Evolutionary conservation across 2,113 vertebrate genomes (phyloP).

Genomic region (Salvelinus namaycush): DNA sequence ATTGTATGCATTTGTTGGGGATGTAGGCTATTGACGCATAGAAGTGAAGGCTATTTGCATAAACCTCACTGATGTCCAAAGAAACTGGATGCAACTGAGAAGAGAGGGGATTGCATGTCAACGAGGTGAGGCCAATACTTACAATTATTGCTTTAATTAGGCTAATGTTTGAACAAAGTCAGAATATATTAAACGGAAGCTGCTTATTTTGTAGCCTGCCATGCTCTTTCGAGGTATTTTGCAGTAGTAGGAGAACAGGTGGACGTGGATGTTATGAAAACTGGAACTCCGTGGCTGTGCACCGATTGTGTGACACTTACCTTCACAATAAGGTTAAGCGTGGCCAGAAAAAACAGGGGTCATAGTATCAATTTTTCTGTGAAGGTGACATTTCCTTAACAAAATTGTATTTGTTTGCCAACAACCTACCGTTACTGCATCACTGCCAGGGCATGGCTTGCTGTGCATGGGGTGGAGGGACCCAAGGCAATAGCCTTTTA

Average conservation of each 20-base stretch:
- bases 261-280: background rate
- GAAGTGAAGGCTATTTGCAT: conserved; percentile 19
- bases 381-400: background rate
- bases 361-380: background rate
- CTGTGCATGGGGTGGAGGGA: conserved; percentile 36
- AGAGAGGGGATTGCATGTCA: conserved; percentile 52
- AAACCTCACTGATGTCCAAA: conserved; percentile 10
- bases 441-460: conserved; percentile 22
- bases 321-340: background rate
- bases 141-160: background rate
- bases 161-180: background rate
- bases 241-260: background rate
- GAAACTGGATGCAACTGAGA: conserved; percentile 21
- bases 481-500: conserved; percentile 49
- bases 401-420: background rate
- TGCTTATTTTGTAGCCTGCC: background rate
- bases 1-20: conserved; percentile 22
- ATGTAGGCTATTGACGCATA: conserved; percentile 24
- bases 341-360: background rate
- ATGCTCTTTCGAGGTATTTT: background rate
- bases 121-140: conserved; percentile 66
- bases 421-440: background rate
- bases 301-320: background rate
- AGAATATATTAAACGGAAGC: background rate
- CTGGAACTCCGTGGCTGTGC: background rate